These are phyloP conservation scores for Sebastes minor DNA, from an alignment of 2,797 vertebrate genomes.

Conservation along the genomic window DNA sequence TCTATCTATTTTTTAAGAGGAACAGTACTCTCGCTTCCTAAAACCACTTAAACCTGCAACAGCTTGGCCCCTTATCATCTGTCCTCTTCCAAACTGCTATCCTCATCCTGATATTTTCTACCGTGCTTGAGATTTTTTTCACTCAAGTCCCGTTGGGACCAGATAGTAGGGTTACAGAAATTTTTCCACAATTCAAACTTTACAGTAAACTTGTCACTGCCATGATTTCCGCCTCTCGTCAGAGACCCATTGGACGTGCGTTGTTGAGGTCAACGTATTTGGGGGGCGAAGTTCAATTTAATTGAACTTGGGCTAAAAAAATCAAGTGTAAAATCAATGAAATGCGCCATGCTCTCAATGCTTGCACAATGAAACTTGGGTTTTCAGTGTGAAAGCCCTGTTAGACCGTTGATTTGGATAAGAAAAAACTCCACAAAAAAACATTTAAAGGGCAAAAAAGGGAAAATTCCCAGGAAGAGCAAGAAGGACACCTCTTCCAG, in stretches of 20 bases:
- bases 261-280: neutral
- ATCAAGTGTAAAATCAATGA: neutral
- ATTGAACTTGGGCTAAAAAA: neutral
- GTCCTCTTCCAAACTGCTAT: neutral
- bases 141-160: neutral
- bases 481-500: neutral
- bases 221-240: too few species aligned
- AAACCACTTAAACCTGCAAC: slow-evolving; percentile 11
- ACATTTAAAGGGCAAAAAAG: neutral
- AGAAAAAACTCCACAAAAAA: neutral
- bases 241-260: neutral
- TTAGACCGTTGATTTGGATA: neutral
- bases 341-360: neutral
- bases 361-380: neutral
- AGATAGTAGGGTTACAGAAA: neutral
- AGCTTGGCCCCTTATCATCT: neutral
- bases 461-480: neutral
- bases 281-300: neutral
- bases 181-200: neutral
- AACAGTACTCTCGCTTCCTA: neutral
- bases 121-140: neutral
- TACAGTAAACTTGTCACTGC: neutral
- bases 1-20: neutral
- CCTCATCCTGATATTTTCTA: neutral
- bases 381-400: neutral